Base-by-base conservation (phyloP, 2,113 vertebrate genomes). In the Piaya cayana region DNA sequence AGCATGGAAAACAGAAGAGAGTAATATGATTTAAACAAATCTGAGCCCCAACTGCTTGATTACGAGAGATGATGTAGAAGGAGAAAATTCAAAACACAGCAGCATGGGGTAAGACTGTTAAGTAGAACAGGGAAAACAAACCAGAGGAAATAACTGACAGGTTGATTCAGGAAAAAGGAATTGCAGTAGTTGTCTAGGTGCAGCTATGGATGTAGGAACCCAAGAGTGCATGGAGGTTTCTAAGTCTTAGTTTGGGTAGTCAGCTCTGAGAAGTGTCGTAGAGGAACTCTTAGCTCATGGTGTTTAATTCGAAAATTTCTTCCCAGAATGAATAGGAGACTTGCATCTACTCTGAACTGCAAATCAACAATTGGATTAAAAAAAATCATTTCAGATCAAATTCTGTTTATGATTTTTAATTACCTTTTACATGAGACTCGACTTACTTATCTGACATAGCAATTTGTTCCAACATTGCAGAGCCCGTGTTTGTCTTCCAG, bases 401-500 rank as follows among this genome's bases (percentile, higher is more conserved):
- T 20, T 3, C n/a, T 43, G 1, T 30, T 9, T 1, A 3, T 39
- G 47, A 9, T n/a, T 63, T 50, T 30, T 5, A 80, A 83, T 92
- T 94, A 91, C 77, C 83, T 91, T 84, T 86, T 29, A 94, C 77
- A 94, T 27, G 27, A 93, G 82, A 62, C 52, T 82, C 2, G 6
- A 97, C 99, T 99, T 97, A 99, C 99, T 99, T 99, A 96, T 99
- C 99, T 96, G 99, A 99, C 99, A 99, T 99, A 94, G 99, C 99
- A 68, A 99, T 99, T 98, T 99, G 99, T 96, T 99, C 99, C 98
- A 99, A 96, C 99, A 99, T 99, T 72, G 99, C 99, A 79, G 99
- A 99, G 81, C 99, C 99, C 1, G 99, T 99, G 97, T 99, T 99
- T 69, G 99, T 99, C 98, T 99, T 99, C 99, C 99, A 99, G 97